Percentiles rank a stretch among this genome's conserved stretches.
These are phyloP conservation scores for Crotophaga sulcirostris DNA, from an alignment of 2,113 vertebrate species.

Conservation along the genomic window DNA sequence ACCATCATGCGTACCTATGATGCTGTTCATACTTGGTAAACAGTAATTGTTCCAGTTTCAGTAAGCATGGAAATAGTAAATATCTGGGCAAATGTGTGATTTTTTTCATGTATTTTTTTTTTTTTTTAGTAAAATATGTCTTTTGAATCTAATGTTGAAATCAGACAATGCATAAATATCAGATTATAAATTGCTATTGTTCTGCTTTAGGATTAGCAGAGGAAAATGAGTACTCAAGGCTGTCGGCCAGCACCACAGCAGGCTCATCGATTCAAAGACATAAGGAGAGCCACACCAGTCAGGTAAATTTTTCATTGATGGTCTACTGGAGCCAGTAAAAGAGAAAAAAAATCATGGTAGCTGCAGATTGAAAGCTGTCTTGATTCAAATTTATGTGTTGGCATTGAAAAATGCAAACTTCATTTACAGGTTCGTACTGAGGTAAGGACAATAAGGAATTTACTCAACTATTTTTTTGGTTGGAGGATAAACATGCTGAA, in stretches of 20 bases:
- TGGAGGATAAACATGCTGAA: not conserved
- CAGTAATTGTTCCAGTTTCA: not conserved
- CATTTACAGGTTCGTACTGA: not conserved
- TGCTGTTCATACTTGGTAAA: not conserved
- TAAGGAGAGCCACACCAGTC: conserved; percentile 87
- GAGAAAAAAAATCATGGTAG: not conserved
- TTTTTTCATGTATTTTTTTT: not conserved
- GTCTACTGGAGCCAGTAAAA: not conserved
- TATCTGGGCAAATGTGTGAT: not conserved
- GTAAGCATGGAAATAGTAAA: not conserved
- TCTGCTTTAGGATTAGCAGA: conserved; percentile 80
- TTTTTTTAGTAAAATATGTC: not conserved
- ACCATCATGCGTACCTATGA: not conserved
- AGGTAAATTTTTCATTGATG: conserved; percentile 76
- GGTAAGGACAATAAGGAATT: not conserved
- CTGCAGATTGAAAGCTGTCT: not conserved
- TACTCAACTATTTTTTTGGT: not conserved
- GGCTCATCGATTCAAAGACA: conserved; percentile 81
- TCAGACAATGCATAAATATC: not conserved
- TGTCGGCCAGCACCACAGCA: conserved; percentile 71
- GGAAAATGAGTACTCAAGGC: conserved; percentile 84
- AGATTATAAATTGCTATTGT: not conserved
- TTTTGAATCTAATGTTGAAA: not conserved
- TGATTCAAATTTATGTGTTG: not conserved
- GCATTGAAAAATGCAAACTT: not conserved